Conservation (phyloP, 2,888 invertebrate species). For the Tinea semifulvella region DNA sequence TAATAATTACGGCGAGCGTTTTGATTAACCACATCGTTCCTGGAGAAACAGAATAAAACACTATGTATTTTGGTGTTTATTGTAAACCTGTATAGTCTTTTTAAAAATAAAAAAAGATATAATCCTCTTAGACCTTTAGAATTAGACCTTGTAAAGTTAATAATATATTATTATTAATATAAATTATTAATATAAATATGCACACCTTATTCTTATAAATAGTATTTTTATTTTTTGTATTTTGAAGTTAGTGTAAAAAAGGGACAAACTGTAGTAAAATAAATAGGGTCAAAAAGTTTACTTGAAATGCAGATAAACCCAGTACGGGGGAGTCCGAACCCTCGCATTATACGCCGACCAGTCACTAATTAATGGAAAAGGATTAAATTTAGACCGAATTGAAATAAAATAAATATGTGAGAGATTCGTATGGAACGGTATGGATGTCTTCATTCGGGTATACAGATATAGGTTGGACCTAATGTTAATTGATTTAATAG, state of each 20-base stretch:
- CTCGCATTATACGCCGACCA: conserved; percentile 48
- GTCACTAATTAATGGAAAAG: conserved; percentile 68
- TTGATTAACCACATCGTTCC: no score
- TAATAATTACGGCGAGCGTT: no score
- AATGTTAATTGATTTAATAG: conserved; percentile 8
- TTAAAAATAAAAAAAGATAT: conserved; percentile 53
- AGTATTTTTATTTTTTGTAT: no score
- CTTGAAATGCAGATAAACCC: no score
- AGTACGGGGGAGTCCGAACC: neutral
- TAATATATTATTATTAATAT: no score
- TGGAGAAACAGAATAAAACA: no score
- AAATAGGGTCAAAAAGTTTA: no score
- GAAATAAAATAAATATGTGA: conserved; percentile 68
- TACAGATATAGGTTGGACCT: neutral
- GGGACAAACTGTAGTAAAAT: no score
- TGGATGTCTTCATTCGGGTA: conserved; percentile 9
- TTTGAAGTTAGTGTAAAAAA: no score
- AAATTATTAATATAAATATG: no score
- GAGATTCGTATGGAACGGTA: conserved; percentile 31
- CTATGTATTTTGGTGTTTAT: conserved; percentile 16
- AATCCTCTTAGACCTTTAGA: conserved; percentile 23
- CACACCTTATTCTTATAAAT: no score
- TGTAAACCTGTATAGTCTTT: conserved; percentile 15
- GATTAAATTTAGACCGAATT: conserved; percentile 64
- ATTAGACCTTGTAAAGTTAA: conserved; percentile 1